Evolutionary conservation across 1,140 invertebrate genomes (phyloP).

Genomic region (Cydia fagiglandana): DNA sequence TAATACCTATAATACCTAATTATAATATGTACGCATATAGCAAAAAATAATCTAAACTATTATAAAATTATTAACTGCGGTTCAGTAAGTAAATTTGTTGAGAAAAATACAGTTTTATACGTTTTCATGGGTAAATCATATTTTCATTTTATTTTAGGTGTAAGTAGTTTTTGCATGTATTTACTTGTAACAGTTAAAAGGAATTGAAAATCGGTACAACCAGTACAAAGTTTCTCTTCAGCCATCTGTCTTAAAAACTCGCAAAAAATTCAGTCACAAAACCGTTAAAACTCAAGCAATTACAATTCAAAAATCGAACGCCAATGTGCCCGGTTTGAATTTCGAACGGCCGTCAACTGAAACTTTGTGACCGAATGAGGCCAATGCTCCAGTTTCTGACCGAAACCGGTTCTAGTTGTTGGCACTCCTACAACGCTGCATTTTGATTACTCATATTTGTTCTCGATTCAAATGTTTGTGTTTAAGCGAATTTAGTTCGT

Average conservation of each 20-base stretch:
- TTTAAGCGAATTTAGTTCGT: background rate
- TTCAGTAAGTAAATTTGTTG: too few species aligned
- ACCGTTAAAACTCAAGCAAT: background rate
- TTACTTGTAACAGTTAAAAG: too few species aligned
- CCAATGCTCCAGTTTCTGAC: conserved; percentile 64
- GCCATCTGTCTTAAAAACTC: background rate
- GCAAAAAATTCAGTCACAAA: conserved; percentile 33
- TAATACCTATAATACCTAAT: too few species aligned
- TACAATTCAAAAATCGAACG: conserved; percentile 24
- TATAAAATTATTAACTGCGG: too few species aligned
- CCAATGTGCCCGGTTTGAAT: conserved; percentile 6
- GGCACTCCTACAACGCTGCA: conserved; percentile 39
- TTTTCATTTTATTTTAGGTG: too few species aligned
- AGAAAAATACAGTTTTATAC: too few species aligned
- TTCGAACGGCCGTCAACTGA: conserved; percentile 46
- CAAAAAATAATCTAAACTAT: too few species aligned
- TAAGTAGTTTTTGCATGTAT: too few species aligned
- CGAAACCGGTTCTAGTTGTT: conserved; percentile 56
- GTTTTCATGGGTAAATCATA: too few species aligned
- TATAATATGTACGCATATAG: too few species aligned
- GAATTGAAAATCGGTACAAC: too few species aligned
- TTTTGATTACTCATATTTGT: conserved; percentile 48
- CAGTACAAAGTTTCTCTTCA: background rate
- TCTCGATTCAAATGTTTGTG: conserved; percentile 29
- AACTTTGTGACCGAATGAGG: conserved; percentile 59